Conservation (phyloP, 2,888 invertebrate species). For the Temnothorax rugatulus region DNA sequence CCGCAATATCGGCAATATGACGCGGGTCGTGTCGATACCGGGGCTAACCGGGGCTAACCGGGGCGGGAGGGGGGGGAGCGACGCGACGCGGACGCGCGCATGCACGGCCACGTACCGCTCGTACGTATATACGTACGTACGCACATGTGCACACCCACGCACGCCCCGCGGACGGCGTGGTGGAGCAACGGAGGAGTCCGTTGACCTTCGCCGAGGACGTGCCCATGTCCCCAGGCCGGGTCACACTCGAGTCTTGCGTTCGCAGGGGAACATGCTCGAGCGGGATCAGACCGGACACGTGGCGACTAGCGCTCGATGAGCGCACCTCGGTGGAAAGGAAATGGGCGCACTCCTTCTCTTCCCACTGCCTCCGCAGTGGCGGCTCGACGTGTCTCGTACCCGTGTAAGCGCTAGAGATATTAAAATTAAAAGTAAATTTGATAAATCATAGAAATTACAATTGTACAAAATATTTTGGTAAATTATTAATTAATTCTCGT, state of each 20-base stretch:
- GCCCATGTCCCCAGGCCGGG: constrained; percentile 84
- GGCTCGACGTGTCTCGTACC: background rate
- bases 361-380: constrained; percentile 15
- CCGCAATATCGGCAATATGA: background rate
- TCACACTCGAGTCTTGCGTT: constrained; percentile 83
- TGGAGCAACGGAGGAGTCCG: constrained; percentile 69
- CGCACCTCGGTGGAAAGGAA: background rate
- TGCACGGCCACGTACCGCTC: background rate
- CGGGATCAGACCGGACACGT: constrained; percentile 68
- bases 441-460: background rate
- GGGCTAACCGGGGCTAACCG: no score
- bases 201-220: constrained; percentile 83
- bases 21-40: constrained; percentile 11
- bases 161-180: background rate
- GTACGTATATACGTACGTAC: background rate
- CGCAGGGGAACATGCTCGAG: constrained; percentile 79
- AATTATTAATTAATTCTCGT: background rate
- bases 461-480: background rate
- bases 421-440: background rate
- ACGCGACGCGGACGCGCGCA: background rate
- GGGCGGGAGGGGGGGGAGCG: no score
- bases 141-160: constrained; percentile 12
- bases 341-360: constrained; percentile 13
- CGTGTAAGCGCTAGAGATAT: no score
- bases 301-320: constrained; percentile 54